Percentiles rank a stretch among this genome's conserved stretches.
phyloP scores from a whole-genome alignment of 2,113 vertebrate species.

The Albula glossodonta region DNA sequence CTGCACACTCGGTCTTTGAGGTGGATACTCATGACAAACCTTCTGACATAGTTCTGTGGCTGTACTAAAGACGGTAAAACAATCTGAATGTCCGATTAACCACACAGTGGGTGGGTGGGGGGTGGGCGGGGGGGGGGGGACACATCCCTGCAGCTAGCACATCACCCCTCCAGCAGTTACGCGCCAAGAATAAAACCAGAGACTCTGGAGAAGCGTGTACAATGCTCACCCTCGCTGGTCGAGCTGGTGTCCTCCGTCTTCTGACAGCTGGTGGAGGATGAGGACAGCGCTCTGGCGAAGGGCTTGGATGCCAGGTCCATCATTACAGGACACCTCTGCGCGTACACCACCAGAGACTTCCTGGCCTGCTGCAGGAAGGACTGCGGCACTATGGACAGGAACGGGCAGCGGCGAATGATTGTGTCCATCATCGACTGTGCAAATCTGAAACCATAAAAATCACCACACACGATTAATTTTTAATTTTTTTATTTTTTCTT shows the following conservation, averaged over 20 bases:
- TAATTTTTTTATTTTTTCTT: background rate
- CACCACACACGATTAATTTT: background rate
- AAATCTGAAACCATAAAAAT: constrained; percentile 34
- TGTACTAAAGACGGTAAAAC: too few relatives aligned
- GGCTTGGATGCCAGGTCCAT: constrained; percentile 84
- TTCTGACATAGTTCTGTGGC: too few relatives aligned
- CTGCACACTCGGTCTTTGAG: too few relatives aligned
- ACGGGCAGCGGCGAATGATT: constrained; percentile 87
- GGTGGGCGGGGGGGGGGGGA: too few relatives aligned
- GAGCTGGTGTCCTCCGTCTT: constrained; percentile 67
- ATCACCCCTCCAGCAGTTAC: background rate
- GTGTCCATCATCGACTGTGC: constrained; percentile 80
- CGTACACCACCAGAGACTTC: constrained; percentile 82
- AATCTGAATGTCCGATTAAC: too few relatives aligned
- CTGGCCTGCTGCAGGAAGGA: constrained; percentile 91
- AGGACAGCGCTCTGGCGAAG: constrained; percentile 74
- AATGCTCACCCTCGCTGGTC: constrained; percentile 68
- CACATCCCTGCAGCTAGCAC: too few relatives aligned
- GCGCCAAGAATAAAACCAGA: too few relatives aligned
- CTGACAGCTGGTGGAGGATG: constrained; percentile 73
- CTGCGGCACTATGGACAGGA: constrained; percentile 87
- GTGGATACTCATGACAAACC: too few relatives aligned
- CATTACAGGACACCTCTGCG: constrained; percentile 91
- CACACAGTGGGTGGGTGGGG: too few relatives aligned
- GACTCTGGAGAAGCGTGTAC: background rate